phyloP scores from a whole-genome alignment of 1,140 invertebrate species.

The Drosophila guanche region DNA sequence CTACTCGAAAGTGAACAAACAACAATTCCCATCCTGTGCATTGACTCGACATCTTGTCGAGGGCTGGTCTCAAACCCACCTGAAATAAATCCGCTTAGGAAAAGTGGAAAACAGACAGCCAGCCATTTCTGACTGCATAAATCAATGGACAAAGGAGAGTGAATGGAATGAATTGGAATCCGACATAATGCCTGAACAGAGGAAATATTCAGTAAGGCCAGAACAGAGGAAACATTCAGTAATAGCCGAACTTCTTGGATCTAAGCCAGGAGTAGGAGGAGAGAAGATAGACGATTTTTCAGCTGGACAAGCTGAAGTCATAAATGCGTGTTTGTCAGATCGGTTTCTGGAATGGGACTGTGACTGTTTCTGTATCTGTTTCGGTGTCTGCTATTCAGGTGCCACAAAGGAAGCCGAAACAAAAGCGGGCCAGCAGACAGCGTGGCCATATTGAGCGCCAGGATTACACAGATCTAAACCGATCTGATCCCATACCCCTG shows the following conservation, averaged over 20 bases:
- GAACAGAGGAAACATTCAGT: slow-evolving; percentile 41
- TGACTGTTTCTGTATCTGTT: background rate
- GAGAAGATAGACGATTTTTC: slow-evolving; percentile 40
- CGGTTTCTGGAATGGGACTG: slow-evolving; percentile 12
- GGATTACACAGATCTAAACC: slow-evolving; percentile 47
- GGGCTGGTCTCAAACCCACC: slow-evolving; percentile 64
- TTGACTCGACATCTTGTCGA: slow-evolving; percentile 46
- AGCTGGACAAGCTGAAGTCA: slow-evolving; percentile 73
- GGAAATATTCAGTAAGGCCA: slow-evolving; percentile 47
- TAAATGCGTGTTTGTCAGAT: slow-evolving; percentile 54
- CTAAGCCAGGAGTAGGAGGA: background rate
- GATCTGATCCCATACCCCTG: slow-evolving; percentile 49
- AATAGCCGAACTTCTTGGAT: slow-evolving; percentile 50
- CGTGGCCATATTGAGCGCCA: slow-evolving; percentile 67
- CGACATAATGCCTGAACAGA: slow-evolving; percentile 49
- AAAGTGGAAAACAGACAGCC: slow-evolving; percentile 32
- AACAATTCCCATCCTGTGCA: slow-evolving; percentile 27
- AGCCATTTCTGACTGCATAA: slow-evolving; percentile 62
- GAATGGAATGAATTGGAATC: slow-evolving; percentile 61
- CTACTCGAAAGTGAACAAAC: slow-evolving; percentile 36
- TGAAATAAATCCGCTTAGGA: slow-evolving; percentile 71
- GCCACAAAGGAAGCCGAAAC: slow-evolving; percentile 67
- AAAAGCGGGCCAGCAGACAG: slow-evolving; percentile 46
- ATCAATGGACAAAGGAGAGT: slow-evolving; percentile 69
- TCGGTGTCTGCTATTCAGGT: slow-evolving; percentile 50